These are phyloP conservation scores for Nomada fucata DNA, from an alignment of 2,888 invertebrate species.

Conservation along the genomic window DNA sequence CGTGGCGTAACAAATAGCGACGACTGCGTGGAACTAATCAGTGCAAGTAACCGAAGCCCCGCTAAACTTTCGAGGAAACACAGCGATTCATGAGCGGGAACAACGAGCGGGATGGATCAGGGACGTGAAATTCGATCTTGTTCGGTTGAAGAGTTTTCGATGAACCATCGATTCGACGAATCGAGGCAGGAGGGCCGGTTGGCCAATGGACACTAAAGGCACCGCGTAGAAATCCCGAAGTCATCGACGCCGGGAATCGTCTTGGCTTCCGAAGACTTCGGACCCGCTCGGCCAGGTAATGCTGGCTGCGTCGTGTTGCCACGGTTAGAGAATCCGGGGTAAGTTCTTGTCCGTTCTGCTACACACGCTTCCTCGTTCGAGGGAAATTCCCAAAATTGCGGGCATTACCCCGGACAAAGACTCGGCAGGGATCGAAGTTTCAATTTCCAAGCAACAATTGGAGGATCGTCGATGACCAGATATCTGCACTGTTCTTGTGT, in stretches of 20 bases:
- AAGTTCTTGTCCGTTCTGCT: conserved; percentile 65
- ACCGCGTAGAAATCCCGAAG: conserved; percentile 51
- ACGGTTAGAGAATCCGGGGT: conserved; percentile 62
- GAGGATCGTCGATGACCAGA: not conserved
- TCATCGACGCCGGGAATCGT: conserved; percentile 63
- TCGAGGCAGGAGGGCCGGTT: conserved; percentile 34
- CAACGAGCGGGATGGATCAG: conserved; percentile 26
- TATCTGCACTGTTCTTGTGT: not conserved
- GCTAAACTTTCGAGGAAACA: conserved; percentile 25
- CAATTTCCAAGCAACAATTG: conserved; percentile 49
- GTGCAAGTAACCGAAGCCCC: conserved; percentile 8
- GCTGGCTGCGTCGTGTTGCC: conserved; percentile 69
- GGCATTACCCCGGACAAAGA: conserved; percentile 71
- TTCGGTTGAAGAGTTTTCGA: conserved; percentile 44
- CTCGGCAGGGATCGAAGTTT: conserved; percentile 53
- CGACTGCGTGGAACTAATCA: conserved; percentile 11
- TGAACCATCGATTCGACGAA: conserved; percentile 60
- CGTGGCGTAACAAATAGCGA: not conserved
- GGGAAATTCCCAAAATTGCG: conserved; percentile 73
- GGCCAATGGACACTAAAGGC: conserved; percentile 65
- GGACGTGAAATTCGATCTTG: conserved; percentile 60
- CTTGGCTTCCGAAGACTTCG: conserved; percentile 61
- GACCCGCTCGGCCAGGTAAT: conserved; percentile 76
- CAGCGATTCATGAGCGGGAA: conserved; percentile 47
- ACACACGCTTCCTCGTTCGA: conserved; percentile 36